Base-by-base conservation (phyloP, 2,888 invertebrate genomes). In the Xestia sexstrigata region DNA sequence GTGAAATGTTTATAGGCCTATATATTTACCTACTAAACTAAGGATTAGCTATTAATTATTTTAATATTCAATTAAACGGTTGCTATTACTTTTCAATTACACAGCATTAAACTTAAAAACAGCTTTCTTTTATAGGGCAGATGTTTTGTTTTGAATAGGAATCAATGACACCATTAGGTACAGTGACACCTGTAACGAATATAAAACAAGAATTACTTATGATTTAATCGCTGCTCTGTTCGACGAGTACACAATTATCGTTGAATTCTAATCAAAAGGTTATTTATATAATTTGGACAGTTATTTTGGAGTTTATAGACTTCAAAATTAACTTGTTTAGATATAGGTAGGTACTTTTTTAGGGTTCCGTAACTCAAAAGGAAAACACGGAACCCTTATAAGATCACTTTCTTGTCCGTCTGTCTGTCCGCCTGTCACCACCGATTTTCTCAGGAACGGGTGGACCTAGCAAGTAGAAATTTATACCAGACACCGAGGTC, bases 181-280 rank as follows among this genome's bases (percentile, higher is more conserved):
- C 35, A 35, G 35, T 77, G 81, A 77, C 84, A 84, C 75, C 76
- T 85, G 76, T 76, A 69, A 42, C 17, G 79, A 73, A 76, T 82
- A 58, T 78, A 65, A 70, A 76, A 60, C 52, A 49, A 76, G 69
- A 82, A 79, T 66, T 5, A 35, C 4, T 35, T 82, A 84, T 82
- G 79, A 85, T 82, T 74, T 74, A 73, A 74, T 71, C 58, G 74
- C 66, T 45, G 20, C 17, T 47, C 45, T 63, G n/a, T 55, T 65
- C 17, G 15, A 69, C 39, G 74, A 79, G 52, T 62, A 71, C 42
- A 68, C 39, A 63, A 55, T 49, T 62, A 58, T 42, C 9, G 26
- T 69, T 63, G 60, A 74, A 83, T 71, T 65, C 8, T 55, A 60
- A 77, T 75, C 23, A 55, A 9, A 17, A 65, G 26, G 39, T 60